These are phyloP conservation scores for Cephus pulcher DNA, from an alignment of 2,888 invertebrate species.

Conservation along the genomic window DNA sequence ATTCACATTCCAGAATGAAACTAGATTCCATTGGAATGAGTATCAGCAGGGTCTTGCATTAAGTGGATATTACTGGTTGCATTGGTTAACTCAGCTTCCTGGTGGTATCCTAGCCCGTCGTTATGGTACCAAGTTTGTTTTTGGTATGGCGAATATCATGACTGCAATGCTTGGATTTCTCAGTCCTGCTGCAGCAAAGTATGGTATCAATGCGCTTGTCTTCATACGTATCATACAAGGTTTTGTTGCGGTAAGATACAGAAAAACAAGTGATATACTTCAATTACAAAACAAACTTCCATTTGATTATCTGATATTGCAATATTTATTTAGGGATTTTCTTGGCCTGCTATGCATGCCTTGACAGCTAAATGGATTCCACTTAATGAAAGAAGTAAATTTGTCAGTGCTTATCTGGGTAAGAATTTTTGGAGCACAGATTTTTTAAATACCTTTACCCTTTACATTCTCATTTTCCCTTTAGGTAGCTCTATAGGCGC, in stretches of 20 bases:
- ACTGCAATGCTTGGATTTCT: conserved; percentile 75
- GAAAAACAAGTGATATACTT: not conserved
- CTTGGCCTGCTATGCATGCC: conserved; percentile 84
- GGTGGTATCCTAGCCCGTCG: conserved; percentile 77
- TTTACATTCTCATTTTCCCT: not conserved
- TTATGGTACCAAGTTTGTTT: conserved; percentile 79
- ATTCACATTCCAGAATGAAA: conserved; percentile 31
- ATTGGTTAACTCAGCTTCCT: conserved; percentile 79
- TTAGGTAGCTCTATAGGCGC: conserved; percentile 75
- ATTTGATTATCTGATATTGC: not conserved
- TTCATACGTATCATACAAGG: conserved; percentile 76
- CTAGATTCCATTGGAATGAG: conserved; percentile 73
- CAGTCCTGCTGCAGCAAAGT: conserved; percentile 74
- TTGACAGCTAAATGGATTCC: conserved; percentile 87
- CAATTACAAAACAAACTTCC: not conserved
- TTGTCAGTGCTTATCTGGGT: conserved; percentile 74
- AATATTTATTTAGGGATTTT: conserved; percentile 69
- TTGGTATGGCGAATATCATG: conserved; percentile 75
- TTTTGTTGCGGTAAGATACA: conserved; percentile 72
- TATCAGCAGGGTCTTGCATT: conserved; percentile 74
- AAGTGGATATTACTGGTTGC: conserved; percentile 80
- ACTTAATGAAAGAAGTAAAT: conserved; percentile 80
- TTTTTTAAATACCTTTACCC: not conserved
- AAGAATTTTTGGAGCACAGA: conserved; percentile 28
- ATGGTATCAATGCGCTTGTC: conserved; percentile 71